phyloP scores from a whole-genome alignment of 2,888 invertebrate species.

The Megastigmus dorsalis region DNA sequence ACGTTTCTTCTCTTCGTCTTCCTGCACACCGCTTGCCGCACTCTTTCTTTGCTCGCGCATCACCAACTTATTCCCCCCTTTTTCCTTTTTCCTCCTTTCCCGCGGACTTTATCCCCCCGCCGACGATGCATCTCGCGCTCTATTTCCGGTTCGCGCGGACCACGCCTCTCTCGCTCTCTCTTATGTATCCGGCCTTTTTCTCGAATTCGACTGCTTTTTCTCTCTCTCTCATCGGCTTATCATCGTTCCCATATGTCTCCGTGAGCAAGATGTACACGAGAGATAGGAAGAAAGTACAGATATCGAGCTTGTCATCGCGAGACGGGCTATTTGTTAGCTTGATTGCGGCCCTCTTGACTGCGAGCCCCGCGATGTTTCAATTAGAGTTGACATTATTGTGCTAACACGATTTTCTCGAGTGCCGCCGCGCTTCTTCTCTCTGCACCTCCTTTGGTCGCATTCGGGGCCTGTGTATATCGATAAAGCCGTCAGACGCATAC shows the following conservation, averaged over 20 bases:
- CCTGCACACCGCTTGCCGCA: neutral
- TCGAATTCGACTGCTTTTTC: conserved; percentile 2
- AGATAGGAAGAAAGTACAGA: conserved; percentile 43
- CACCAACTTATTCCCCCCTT: neutral
- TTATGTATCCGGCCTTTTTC: neutral
- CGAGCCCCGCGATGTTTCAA: conserved; percentile 41
- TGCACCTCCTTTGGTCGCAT: neutral
- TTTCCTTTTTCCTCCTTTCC: neutral
- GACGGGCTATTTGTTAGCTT: conserved; percentile 35
- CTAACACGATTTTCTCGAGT: conserved; percentile 23
- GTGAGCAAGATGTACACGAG: conserved; percentile 20
- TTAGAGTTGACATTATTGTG: conserved; percentile 39
- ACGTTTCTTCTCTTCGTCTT: conserved; percentile 51
- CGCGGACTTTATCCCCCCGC: neutral
- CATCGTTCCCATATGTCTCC: conserved; percentile 15
- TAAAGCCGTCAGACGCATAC: neutral
- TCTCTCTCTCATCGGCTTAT: neutral
- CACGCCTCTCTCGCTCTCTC: neutral
- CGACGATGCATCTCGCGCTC: too few species aligned
- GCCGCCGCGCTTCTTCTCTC: neutral
- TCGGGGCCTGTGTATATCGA: too few species aligned
- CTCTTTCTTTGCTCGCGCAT: neutral
- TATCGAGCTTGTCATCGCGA: conserved; percentile 50
- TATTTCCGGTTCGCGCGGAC: conserved; percentile 1
- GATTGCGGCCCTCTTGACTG: conserved; percentile 20